Evolutionary conservation across 2,888 invertebrate species (phyloP), one percentile per base, ranked within the genome.

Genomic region (Ecdyonurus torrentis): DNA sequence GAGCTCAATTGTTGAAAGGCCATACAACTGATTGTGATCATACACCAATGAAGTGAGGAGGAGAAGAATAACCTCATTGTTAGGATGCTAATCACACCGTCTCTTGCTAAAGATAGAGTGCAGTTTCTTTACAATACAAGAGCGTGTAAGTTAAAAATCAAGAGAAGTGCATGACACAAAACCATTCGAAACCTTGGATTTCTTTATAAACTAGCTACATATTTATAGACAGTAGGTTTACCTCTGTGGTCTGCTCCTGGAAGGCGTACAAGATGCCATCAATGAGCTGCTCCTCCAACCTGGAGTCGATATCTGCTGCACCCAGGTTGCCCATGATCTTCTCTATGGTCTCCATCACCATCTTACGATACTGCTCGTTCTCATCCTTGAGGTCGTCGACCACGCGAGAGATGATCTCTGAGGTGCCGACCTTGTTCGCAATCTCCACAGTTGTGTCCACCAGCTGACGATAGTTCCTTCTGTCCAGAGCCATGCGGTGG

Each of bases 271-370:
- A 78, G 68, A 99, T 98, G 69, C 99, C 99, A 73, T 99, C 99
- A 74, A 99, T 99, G 37, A 99, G 84, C 71, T 98, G 98, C 77
- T 99, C 99, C 74, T 99, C 99, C 2, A 99, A 79, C 58, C 98
- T 83, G 0, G 96, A 94, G 76, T 99, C 99, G 61, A 99, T 96
- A 72, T 99, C 99, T 0, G 96, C 93, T 0, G 98, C 96, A 20
- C 99, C 99, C 65, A 98, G 80, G 76, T 95, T 96, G 2, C 91
- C 93, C 84, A 98, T 92, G 64, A 97, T 96, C 77, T 98, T 98
- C 74, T 99, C 99, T 64, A 99, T 98, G 0, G 97, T 98, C 76
- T 99, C 99, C 96, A 99, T 99, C 1, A 99, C 99, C 99, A 99
- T 99, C 79, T 99, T 99, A 65, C 99, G 83, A 76, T 99, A 99